Percentiles rank a stretch among this genome's conserved stretches.
These are phyloP conservation scores for Numenius phaeopus DNA, from an alignment of 2,797 vertebrate species.

Conservation along the genomic window DNA sequence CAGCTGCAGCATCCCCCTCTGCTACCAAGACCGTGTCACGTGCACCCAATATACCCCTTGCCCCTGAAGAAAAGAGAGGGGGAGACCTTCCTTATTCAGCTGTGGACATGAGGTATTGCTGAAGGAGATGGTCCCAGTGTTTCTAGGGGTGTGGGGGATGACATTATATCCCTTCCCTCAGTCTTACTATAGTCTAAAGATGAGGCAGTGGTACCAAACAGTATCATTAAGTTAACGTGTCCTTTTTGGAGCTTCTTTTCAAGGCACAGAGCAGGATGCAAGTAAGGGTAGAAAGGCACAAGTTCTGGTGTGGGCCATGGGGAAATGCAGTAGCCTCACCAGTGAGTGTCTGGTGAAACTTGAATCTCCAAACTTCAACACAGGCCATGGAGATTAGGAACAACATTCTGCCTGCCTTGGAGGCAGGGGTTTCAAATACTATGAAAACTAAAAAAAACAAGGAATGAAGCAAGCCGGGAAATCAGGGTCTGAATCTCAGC, in stretches of 20 bases:
- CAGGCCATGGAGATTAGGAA: background rate
- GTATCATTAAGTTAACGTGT: background rate
- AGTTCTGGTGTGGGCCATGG: background rate
- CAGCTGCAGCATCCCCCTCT: background rate
- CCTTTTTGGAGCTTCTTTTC: background rate
- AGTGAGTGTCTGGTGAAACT: background rate
- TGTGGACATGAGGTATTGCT: background rate
- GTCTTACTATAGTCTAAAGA: background rate
- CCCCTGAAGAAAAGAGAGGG: background rate
- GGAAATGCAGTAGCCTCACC: background rate
- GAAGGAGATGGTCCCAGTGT: background rate
- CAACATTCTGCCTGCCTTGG: background rate
- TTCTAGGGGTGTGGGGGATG: background rate
- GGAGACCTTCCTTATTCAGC: background rate
- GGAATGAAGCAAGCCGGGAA: background rate
- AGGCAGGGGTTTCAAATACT: background rate
- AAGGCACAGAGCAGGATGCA: background rate
- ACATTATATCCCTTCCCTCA: background rate
- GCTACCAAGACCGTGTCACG: background rate
- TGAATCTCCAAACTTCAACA: background rate
- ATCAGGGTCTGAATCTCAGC: background rate
- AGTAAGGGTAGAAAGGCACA: background rate
- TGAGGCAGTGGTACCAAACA: background rate
- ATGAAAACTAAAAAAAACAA: background rate
- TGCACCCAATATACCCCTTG: fast-evolving